These are phyloP conservation scores for Erpetoichthys calabaricus DNA, from an alignment of 2,797 vertebrate species.

Conservation along the genomic window DNA sequence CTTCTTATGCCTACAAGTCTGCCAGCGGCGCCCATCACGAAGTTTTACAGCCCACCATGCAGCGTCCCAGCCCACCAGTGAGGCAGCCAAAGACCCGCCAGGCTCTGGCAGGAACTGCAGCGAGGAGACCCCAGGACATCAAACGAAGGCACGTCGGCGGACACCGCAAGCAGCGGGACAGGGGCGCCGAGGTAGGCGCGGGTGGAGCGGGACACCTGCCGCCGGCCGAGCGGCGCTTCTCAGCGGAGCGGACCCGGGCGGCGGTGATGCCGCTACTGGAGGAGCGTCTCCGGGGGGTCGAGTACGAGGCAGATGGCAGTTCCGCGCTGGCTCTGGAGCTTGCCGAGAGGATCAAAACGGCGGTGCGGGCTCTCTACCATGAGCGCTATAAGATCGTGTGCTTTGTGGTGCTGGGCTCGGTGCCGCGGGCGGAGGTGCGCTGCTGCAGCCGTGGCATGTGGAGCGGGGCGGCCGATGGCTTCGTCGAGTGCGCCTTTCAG, in stretches of 20 bases:
- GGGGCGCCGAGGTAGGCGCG: background rate
- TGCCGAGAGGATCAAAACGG: slow-evolving; percentile 22
- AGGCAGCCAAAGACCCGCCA: no score
- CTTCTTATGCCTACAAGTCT: no score
- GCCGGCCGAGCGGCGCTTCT: slow-evolving; percentile 16
- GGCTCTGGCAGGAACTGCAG: no score
- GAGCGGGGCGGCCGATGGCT: slow-evolving; percentile 26
- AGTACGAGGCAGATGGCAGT: slow-evolving; percentile 16
- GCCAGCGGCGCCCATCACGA: no score
- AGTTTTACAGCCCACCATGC: no score
- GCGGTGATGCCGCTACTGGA: slow-evolving; percentile 23
- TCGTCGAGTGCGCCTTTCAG: slow-evolving; percentile 26
- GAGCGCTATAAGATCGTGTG: slow-evolving; percentile 30
- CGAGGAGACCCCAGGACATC: no score
- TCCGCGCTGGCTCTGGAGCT: slow-evolving; percentile 17
- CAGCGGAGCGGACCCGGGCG: slow-evolving; percentile 13
- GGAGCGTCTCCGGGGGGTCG: slow-evolving; percentile 11
- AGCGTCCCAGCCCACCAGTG: no score
- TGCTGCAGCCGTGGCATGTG: slow-evolving; percentile 29
- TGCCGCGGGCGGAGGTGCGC: slow-evolving; percentile 15
- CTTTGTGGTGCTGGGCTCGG: slow-evolving; percentile 22
- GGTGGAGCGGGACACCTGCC: slow-evolving; percentile 10
- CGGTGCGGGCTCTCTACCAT: slow-evolving; percentile 16
- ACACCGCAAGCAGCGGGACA: slow-evolving; percentile 4
- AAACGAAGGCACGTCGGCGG: no score